A percentile compares a stretch with the other conserved stretches of the same genome.
Evolutionary conservation across 2,888 invertebrate species (phyloP).

Genomic region (Sepioteuthis lessoniana): DNA sequence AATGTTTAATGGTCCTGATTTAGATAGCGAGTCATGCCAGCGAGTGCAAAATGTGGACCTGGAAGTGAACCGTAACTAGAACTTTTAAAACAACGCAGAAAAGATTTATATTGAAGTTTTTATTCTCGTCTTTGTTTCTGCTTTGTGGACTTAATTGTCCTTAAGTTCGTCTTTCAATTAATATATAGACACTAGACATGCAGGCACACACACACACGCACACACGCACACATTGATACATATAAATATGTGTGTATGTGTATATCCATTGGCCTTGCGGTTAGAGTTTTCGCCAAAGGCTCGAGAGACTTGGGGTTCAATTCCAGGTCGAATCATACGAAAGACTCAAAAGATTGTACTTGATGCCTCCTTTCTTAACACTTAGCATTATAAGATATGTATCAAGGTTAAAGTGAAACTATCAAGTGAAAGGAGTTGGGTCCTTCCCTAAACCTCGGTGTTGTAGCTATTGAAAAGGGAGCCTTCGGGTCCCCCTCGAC

Average conservation of each 20-base stretch:
- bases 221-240: too few species aligned
- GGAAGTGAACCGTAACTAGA: background rate
- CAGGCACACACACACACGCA: background rate
- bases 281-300: too few species aligned
- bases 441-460: too few species aligned
- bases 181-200: background rate
- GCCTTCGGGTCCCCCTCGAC: too few species aligned
- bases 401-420: too few species aligned
- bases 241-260: background rate
- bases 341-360: too few species aligned
- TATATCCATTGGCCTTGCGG: background rate
- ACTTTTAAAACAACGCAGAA: background rate
- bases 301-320: too few species aligned
- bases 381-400: too few species aligned
- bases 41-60: background rate
- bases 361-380: too few species aligned
- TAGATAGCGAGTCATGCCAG: background rate
- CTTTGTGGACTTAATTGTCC: background rate
- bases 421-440: too few species aligned
- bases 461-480: too few species aligned
- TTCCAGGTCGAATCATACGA: too few species aligned
- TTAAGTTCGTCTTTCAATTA: background rate
- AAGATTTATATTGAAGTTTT: conserved; percentile 20
- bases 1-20: background rate
- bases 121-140: background rate